Percentiles rank a stretch among this genome's conserved stretches.
Conservation (phyloP, 2,797 vertebrate species). For the Spea hammondii region DNA sequence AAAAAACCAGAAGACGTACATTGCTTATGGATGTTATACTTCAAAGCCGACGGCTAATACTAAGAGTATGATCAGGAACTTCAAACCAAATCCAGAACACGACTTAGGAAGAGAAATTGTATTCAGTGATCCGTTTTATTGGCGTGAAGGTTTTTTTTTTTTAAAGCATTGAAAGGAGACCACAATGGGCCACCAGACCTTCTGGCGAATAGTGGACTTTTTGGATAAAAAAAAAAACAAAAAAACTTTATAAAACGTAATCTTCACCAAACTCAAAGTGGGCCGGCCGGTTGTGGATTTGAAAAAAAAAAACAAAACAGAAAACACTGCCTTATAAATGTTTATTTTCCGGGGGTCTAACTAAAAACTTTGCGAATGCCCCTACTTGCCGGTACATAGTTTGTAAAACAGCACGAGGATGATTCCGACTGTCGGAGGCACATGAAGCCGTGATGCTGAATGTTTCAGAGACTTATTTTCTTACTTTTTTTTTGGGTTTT, state of each 20-base stretch:
- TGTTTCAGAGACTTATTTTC: neutral
- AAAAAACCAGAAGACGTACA: neutral
- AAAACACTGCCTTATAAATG: neutral
- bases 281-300: constrained; percentile 37
- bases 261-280: neutral
- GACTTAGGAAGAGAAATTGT: neutral
- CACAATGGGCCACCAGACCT: neutral
- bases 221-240: neutral
- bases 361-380: neutral
- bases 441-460: neutral
- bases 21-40: neutral
- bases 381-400: neutral
- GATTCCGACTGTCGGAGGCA: neutral
- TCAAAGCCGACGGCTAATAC: neutral
- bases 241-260: no score
- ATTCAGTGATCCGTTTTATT: no score
- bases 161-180: neutral
- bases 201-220: constrained; percentile 1
- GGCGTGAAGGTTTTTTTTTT: no score
- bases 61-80: no score
- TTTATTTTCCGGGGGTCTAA: neutral
- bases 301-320: constrained; percentile 3
- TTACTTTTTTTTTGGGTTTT: neutral
- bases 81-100: no score
- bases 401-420: neutral